These are phyloP conservation scores for Pyrgilauda ruficollis DNA, from an alignment of 2,113 vertebrate species.

Conservation along the genomic window DNA sequence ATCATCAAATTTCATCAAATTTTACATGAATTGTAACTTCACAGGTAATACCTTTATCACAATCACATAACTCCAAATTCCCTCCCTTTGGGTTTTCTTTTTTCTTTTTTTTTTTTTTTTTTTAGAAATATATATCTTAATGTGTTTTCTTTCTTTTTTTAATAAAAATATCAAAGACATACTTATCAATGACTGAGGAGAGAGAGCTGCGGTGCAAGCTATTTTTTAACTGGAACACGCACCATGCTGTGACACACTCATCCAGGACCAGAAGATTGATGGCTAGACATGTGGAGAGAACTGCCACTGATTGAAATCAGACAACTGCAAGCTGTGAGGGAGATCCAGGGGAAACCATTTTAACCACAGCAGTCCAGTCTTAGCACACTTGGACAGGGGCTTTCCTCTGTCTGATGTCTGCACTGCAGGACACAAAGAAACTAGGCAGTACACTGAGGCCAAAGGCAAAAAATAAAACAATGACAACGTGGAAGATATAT, in stretches of 20 bases:
- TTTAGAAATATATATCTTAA: slow-evolving; percentile 52
- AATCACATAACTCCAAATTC: neutral
- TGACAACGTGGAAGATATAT: neutral
- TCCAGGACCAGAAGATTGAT: slow-evolving; percentile 81
- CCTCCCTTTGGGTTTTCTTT: neutral
- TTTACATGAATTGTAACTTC: neutral
- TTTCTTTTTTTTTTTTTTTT: neutral
- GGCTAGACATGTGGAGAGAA: slow-evolving; percentile 79
- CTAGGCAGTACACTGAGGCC: neutral
- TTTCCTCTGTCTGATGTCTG: slow-evolving; percentile 62
- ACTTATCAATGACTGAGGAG: slow-evolving; percentile 68
- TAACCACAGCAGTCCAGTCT: slow-evolving; percentile 72
- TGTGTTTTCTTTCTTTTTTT: slow-evolving; percentile 74
- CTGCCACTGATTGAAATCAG: slow-evolving; percentile 84
- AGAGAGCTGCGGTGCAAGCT: slow-evolving; percentile 52
- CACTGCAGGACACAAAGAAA: slow-evolving; percentile 32
- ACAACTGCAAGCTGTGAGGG: slow-evolving; percentile 79
- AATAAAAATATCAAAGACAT: slow-evolving; percentile 77
- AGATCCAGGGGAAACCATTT: slow-evolving; percentile 75
- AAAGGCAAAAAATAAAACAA: slow-evolving; percentile 4
- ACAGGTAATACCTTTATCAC: neutral
- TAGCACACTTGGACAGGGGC: slow-evolving; percentile 56
- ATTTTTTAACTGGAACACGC: slow-evolving; percentile 79
- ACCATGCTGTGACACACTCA: slow-evolving; percentile 77
- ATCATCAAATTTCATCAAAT: neutral